phyloP scores from a whole-genome alignment of 2,113 vertebrate species.

The Abramis brama region DNA sequence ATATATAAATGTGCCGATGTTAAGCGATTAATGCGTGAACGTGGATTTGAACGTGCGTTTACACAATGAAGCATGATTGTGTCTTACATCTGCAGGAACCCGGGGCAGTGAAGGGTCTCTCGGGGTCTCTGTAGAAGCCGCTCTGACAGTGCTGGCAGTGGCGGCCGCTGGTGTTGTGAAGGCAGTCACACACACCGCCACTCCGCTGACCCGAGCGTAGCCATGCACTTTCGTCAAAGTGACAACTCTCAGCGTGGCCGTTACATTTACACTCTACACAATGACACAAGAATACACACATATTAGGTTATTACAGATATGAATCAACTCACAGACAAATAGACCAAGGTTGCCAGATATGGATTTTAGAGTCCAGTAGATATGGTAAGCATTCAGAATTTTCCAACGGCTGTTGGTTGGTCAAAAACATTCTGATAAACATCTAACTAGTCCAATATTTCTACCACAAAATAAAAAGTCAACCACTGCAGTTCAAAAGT shows the following conservation, averaged over 20 bases:
- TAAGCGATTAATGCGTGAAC: too few relatives aligned
- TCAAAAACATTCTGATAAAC: background rate
- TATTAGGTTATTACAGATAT: too few relatives aligned
- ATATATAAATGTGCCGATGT: background rate
- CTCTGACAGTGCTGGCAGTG: constrained; percentile 89
- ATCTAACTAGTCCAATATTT: background rate
- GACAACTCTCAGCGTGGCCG: constrained; percentile 88
- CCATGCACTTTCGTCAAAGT: constrained; percentile 86
- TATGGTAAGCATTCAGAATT: background rate
- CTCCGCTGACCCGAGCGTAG: constrained; percentile 87
- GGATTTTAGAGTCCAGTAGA: background rate
- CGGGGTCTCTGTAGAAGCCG: constrained; percentile 90
- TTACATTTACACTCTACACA: constrained; percentile 92
- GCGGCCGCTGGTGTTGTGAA: constrained; percentile 90
- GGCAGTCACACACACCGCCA: constrained; percentile 89
- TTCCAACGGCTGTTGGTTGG: background rate
- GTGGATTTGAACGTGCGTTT: background rate
- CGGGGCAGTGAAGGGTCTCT: constrained; percentile 77
- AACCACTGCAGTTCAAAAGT: background rate
- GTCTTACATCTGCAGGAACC: constrained; percentile 91
- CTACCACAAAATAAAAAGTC: background rate
- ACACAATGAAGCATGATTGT: background rate
- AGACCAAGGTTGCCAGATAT: background rate
- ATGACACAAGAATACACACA: background rate
- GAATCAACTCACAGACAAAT: background rate